Evolutionary conservation across 2,888 invertebrate genomes (phyloP).

Genomic region (Melanostoma mellinum): DNA sequence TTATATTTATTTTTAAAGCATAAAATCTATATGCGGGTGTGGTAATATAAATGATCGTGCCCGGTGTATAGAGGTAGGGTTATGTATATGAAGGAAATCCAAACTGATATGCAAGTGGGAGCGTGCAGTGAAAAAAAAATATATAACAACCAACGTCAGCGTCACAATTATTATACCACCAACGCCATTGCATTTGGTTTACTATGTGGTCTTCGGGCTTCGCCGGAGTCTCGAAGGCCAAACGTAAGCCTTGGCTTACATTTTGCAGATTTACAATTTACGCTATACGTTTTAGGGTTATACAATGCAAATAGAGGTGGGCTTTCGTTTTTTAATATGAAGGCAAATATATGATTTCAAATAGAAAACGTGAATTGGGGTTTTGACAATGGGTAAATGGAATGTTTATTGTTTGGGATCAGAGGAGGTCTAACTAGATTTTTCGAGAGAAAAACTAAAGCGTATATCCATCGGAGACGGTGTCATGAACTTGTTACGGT

Average conservation of each 20-base stretch:
- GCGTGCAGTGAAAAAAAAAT: constrained; percentile 5
- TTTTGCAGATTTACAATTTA: constrained; percentile 59
- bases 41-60: constrained; percentile 38
- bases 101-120: constrained; percentile 46
- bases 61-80: background rate
- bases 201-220: constrained; percentile 55
- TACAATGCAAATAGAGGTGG: constrained; percentile 55
- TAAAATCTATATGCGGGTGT: constrained; percentile 54
- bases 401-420: constrained; percentile 1
- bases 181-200: constrained; percentile 58
- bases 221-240: constrained; percentile 62
- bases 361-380: background rate
- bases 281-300: constrained; percentile 24
- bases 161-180: constrained; percentile 63
- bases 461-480: no score
- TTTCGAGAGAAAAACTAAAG: no score
- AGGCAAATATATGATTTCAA: constrained; percentile 1
- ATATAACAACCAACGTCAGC: constrained; percentile 21
- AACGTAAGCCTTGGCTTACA: constrained; percentile 69
- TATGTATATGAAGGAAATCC: constrained; percentile 27
- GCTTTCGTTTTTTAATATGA: constrained; percentile 53
- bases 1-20: background rate
- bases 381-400: constrained; percentile 8
- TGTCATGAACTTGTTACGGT: no score
- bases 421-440: background rate